A percentile compares a stretch with the other conserved stretches of the same genome.
Evolutionary conservation across 2,797 vertebrate species (phyloP).

Genomic region (Siniperca undulata): DNA sequence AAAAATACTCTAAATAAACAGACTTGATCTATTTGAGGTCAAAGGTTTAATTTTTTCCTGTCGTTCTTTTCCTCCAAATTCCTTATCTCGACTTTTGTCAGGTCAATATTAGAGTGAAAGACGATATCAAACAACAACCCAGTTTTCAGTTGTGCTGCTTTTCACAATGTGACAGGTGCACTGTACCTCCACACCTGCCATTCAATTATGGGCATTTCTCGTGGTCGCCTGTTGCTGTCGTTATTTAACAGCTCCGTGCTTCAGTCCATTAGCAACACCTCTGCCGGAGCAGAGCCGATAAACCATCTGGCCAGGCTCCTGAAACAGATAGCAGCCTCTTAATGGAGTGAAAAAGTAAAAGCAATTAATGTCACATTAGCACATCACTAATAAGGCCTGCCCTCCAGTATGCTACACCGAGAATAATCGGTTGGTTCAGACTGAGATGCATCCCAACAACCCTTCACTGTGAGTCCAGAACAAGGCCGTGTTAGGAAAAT

Average conservation of each 20-base stretch:
- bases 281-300: constrained; percentile 72
- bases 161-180: constrained; percentile 55
- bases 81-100: neutral
- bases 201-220: constrained; percentile 63
- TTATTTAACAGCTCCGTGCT: constrained; percentile 73
- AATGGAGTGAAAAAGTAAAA: constrained; percentile 86
- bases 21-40: constrained; percentile 45
- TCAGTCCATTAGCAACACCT: constrained; percentile 75
- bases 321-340: constrained; percentile 81
- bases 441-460: constrained; percentile 51
- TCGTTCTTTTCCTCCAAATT: neutral
- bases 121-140: neutral
- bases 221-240: constrained; percentile 65
- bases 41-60: constrained; percentile 32
- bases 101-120: neutral
- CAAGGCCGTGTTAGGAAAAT: constrained; percentile 1
- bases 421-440: constrained; percentile 59
- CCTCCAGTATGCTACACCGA: constrained; percentile 59
- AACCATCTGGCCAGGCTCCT: constrained; percentile 82
- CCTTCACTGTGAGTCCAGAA: constrained; percentile 29
- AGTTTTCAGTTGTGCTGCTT: constrained; percentile 16
- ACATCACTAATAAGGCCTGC: constrained; percentile 80
- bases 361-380: constrained; percentile 86
- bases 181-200: constrained; percentile 41
- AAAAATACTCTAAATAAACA: constrained; percentile 58